These are phyloP conservation scores for Caprella mutica DNA, from an alignment of 2,888 invertebrate genomes.

Conservation along the genomic window DNA sequence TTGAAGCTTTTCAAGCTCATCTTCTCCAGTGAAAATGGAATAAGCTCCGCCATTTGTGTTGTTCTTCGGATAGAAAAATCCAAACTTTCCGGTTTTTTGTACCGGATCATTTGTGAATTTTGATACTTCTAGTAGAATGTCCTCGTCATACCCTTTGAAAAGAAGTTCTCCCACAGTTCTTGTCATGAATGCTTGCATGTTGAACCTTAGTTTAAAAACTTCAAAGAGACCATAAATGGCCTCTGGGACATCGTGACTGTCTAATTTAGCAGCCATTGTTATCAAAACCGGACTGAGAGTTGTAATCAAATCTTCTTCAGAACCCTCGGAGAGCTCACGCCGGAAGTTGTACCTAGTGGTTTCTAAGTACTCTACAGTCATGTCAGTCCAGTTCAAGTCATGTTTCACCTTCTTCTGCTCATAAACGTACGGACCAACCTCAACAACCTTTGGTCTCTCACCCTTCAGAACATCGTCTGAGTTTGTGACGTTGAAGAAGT, in stretches of 20 bases:
- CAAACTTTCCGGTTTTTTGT: conserved; percentile 17
- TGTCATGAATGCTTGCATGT: conserved; percentile 42
- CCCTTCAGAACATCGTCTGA: conserved; percentile 51
- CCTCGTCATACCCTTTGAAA: conserved; percentile 69
- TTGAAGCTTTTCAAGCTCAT: conserved; percentile 6
- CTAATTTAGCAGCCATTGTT: conserved; percentile 38
- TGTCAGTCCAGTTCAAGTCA: conserved; percentile 3
- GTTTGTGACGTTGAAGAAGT: conserved; percentile 65
- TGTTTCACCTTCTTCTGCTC: not conserved
- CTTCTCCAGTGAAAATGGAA: conserved; percentile 6
- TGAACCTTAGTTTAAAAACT: conserved; percentile 22
- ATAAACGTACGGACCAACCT: conserved; percentile 71
- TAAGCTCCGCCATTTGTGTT: not conserved
- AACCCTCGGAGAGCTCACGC: not conserved
- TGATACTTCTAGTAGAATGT: conserved; percentile 46
- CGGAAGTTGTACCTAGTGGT: not conserved
- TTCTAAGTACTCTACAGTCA: conserved; percentile 2
- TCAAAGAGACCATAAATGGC: conserved; percentile 4
- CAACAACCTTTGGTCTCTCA: conserved; percentile 56
- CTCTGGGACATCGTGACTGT: not conserved
- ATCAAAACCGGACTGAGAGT: conserved; percentile 38
- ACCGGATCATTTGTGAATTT: conserved; percentile 16
- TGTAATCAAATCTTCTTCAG: conserved; percentile 9
- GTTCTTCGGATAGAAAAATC: conserved; percentile 21
- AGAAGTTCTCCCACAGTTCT: conserved; percentile 58